Conservation (phyloP, 1,140 invertebrate genomes). For the Chironomus tepperi region DNA sequence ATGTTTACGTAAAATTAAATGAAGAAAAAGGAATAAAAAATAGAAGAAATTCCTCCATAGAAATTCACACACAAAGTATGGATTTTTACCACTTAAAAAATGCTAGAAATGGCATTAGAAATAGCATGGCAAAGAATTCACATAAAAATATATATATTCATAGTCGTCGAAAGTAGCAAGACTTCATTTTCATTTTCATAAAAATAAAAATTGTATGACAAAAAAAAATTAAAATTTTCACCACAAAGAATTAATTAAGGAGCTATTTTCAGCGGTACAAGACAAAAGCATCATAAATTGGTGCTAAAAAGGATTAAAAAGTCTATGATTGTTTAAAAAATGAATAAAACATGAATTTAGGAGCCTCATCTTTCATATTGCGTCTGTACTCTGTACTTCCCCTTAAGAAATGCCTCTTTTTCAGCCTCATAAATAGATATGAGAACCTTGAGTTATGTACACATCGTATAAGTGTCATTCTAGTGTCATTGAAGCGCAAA, state of each 20-base stretch:
- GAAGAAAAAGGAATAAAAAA: not conserved
- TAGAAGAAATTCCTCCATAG: not conserved
- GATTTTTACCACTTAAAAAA: constrained; percentile 14
- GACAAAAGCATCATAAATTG: not conserved
- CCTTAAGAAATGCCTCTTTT: not conserved
- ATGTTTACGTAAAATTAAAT: not conserved
- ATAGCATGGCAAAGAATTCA: constrained; percentile 7
- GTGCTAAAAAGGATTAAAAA: not conserved
- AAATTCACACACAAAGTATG: not conserved
- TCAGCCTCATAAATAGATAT: no score
- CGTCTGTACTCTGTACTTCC: not conserved
- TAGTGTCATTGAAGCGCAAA: not conserved
- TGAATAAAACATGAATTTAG: not conserved
- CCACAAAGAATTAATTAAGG: constrained; percentile 2
- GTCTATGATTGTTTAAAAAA: not conserved
- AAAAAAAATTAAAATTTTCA: not conserved
- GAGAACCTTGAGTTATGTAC: not conserved
- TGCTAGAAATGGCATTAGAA: not conserved
- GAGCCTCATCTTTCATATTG: not conserved
- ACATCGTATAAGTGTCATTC: constrained; percentile 13
- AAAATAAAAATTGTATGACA: not conserved
- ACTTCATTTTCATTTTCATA: not conserved
- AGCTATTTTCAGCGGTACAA: not conserved
- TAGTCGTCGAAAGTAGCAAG: not conserved
- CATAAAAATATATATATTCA: not conserved